Evolutionary conservation across 2,113 vertebrate genomes (phyloP).

Genomic region (Ellobius talpinus): DNA sequence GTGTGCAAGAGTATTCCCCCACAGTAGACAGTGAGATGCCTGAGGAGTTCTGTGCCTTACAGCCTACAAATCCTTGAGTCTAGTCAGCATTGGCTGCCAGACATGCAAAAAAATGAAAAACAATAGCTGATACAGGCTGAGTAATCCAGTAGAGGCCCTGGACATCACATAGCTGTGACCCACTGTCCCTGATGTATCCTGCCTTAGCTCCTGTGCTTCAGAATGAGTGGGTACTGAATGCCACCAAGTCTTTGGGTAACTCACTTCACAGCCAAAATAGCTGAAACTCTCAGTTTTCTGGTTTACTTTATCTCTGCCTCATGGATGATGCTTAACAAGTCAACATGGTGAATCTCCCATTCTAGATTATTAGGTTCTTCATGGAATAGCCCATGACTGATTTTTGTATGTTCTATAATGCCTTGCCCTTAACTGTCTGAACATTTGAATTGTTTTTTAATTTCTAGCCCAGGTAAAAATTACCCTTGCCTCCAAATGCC

Average conservation of each 20-base stretch:
- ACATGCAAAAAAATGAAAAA: background rate
- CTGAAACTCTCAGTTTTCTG: background rate
- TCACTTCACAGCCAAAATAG: background rate
- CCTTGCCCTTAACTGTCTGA: background rate
- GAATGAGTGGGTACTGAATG: background rate
- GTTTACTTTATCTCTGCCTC: background rate
- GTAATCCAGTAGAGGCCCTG: background rate
- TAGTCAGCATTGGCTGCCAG: background rate
- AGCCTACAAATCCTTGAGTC: background rate
- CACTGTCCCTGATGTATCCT: background rate
- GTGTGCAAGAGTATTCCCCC: too few relatives aligned
- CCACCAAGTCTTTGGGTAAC: background rate
- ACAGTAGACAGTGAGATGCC: background rate
- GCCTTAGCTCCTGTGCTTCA: background rate
- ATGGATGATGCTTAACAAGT: background rate
- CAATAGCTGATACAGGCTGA: background rate
- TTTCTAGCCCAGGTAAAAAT: background rate
- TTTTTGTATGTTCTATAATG: background rate
- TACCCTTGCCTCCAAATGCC: slow-evolving; percentile 28
- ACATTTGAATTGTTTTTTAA: slow-evolving; percentile 26
- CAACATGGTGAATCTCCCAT: background rate
- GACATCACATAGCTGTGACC: background rate
- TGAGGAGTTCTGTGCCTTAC: background rate
- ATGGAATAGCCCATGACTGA: background rate
- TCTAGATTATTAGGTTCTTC: background rate